phyloP scores from a whole-genome alignment of 2,888 invertebrate genomes.

The Megamerina dolium region DNA sequence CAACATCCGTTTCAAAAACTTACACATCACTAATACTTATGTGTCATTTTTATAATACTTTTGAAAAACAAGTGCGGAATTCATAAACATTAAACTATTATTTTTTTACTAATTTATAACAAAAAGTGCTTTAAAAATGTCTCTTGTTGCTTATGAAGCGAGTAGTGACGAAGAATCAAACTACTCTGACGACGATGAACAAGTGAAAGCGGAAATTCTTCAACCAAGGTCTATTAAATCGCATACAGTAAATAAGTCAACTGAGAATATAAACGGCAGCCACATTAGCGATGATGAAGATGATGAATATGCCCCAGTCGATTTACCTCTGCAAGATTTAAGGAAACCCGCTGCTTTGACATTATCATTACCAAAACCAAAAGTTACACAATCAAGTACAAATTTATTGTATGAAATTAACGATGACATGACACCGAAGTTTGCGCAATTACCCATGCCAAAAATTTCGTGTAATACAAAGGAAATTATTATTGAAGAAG shows the following conservation, averaged over 20 bases:
- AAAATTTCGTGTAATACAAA: constrained; percentile 14
- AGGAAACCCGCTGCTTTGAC: constrained; percentile 13
- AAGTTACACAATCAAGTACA: constrained; percentile 9
- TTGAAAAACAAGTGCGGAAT: too few species aligned
- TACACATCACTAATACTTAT: too few species aligned
- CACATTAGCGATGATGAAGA: constrained; percentile 44
- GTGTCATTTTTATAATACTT: too few species aligned
- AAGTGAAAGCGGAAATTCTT: constrained; percentile 7
- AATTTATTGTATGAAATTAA: constrained; percentile 9
- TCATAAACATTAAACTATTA: too few species aligned
- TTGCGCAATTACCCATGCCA: constrained; percentile 43
- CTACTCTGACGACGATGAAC: constrained; percentile 26
- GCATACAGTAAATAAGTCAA: not conserved
- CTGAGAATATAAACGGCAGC: constrained; percentile 22
- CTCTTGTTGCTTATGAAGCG: constrained; percentile 60
- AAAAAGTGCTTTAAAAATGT: too few species aligned
- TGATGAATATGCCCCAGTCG: constrained; percentile 27
- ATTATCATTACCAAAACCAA: constrained; percentile 39
- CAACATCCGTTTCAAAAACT: too few species aligned
- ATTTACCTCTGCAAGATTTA: constrained; percentile 21
- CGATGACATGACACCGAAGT: constrained; percentile 25
- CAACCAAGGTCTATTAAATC: constrained; percentile 10
- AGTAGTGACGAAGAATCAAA: constrained; percentile 49
- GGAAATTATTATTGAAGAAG: constrained; percentile 50
- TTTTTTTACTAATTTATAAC: too few species aligned